phyloP scores from a whole-genome alignment of 2,113 vertebrate genomes.

The Capreolus pygargus region DNA sequence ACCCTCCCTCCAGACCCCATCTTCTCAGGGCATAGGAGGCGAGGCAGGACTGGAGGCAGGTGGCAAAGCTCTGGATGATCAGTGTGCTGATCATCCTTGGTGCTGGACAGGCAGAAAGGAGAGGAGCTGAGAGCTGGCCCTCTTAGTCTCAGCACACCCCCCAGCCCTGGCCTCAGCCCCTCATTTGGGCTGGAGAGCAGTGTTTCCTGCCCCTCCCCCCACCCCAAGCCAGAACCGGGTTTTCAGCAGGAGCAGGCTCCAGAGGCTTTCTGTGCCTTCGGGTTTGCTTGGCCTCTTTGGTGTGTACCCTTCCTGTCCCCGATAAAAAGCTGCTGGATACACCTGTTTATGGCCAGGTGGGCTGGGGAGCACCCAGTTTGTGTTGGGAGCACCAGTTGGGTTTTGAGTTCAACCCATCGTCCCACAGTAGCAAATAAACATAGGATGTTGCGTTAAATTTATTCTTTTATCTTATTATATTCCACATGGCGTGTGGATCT shows the following conservation, averaged over 20 bases:
- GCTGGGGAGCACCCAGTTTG: background rate
- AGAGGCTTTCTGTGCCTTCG: background rate
- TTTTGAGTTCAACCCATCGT: background rate
- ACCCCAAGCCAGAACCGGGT: background rate
- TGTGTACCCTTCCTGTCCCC: background rate
- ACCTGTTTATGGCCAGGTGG: background rate
- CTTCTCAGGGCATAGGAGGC: background rate
- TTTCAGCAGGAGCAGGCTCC: background rate
- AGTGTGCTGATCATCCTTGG: background rate
- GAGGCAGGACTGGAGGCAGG: no score
- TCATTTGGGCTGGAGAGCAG: background rate
- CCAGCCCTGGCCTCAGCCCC: background rate
- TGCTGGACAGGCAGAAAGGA: background rate
- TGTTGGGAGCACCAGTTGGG: background rate
- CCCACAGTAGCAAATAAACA: background rate
- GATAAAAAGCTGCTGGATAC: background rate
- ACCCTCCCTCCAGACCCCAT: background rate
- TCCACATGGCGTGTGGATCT: background rate
- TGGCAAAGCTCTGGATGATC: background rate
- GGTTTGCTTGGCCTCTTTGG: background rate
- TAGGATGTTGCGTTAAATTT: background rate
- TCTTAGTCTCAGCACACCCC: background rate
- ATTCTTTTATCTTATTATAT: background rate
- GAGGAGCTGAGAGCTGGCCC: background rate
- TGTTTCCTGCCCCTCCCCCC: accelerated